Evolutionary conservation across 2,888 invertebrate species (phyloP).

Genomic region (Stenoptilia bipunctidactyla): DNA sequence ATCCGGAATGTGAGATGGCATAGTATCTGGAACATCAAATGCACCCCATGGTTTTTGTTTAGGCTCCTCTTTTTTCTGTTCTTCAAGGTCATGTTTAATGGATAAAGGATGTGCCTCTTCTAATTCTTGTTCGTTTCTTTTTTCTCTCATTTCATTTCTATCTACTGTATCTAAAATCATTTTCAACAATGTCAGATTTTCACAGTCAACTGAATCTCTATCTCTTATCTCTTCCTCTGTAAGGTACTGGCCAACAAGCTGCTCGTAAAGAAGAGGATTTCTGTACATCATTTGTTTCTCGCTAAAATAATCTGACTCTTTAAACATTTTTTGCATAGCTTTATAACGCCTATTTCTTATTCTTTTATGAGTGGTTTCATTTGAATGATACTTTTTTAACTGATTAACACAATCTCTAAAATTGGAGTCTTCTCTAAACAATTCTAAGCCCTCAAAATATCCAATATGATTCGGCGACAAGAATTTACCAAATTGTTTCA

Average conservation of each 20-base stretch:
- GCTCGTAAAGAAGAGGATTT: slow-evolving; percentile 91
- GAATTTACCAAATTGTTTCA: slow-evolving; percentile 82
- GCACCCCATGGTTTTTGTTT: slow-evolving; percentile 63
- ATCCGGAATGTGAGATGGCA: slow-evolving; percentile 34
- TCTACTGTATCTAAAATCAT: slow-evolving; percentile 87
- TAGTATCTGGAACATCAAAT: slow-evolving; percentile 56
- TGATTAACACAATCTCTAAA: slow-evolving; percentile 75
- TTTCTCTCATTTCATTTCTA: slow-evolving; percentile 74
- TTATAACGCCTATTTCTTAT: slow-evolving; percentile 86
- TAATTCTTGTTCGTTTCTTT: slow-evolving; percentile 73
- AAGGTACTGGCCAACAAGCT: slow-evolving; percentile 88
- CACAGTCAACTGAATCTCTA: slow-evolving; percentile 72
- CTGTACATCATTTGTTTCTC: slow-evolving; percentile 94
- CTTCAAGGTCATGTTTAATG: slow-evolving; percentile 10
- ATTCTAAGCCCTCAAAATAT: slow-evolving; percentile 71
- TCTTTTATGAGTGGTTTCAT: slow-evolving; percentile 59
- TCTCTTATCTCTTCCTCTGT: slow-evolving; percentile 80
- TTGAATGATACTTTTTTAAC: slow-evolving; percentile 68
- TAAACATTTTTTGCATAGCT: slow-evolving; percentile 81
- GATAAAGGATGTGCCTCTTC: slow-evolving; percentile 53
- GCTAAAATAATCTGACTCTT: slow-evolving; percentile 84
- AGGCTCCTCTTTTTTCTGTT: not conserved
- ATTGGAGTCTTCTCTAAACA: slow-evolving; percentile 43
- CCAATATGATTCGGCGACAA: slow-evolving; percentile 76
- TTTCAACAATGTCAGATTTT: slow-evolving; percentile 76